Base-by-base conservation (phyloP, 2,888 invertebrate species). In the Melinaea marsaeus region DNA sequence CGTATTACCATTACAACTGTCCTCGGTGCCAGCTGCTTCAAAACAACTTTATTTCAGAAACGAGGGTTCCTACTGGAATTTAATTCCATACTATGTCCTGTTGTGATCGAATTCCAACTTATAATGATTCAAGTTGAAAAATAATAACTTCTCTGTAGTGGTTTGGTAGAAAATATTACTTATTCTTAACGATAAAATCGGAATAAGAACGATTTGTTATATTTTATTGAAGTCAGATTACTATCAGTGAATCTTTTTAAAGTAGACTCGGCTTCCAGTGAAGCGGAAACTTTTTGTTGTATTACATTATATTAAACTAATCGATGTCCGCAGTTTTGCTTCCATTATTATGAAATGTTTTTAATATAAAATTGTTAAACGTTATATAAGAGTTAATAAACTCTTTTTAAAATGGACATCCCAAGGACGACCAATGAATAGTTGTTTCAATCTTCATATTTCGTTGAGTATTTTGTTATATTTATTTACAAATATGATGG, bases 1-100 rank as follows among this genome's bases (percentile, higher is more conserved):
- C 80, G 86, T 86, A 88, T 88, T 88, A 88, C 86, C 88, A 84
- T 88, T 87, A 88, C 87, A 83, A 88, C 83, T 86, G 88, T 85
- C 87, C 87, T 80, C 83, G 83, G 74, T 81, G 82, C 79, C 89
- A 87, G 86, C 83, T 88, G 88, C 76, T 81, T 79, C n/a, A 80
- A 75, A 88, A 88, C 86, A 88, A 88, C 88, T 88, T 88, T 85
- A 88, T 88, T 84, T 81, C 80, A 69, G 71, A 60, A 66, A 70
- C 69, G 66, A 66, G 67, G 69, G 69, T 66, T 65, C 64, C 64
- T 68, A 69, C 65, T 71, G 67, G 69, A 69, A 67, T 71, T 69
- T 72, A 67, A 70, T 70, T 66, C 67, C 60, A 67, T 69, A 69
- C 70, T 68, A 63, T 61, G 65, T 60, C 64, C 68, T 66, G 68